A percentile compares a stretch with the other conserved stretches of the same genome.
phyloP scores from a whole-genome alignment of 2,797 vertebrate genomes.

The Bryconaethiops microstoma region DNA sequence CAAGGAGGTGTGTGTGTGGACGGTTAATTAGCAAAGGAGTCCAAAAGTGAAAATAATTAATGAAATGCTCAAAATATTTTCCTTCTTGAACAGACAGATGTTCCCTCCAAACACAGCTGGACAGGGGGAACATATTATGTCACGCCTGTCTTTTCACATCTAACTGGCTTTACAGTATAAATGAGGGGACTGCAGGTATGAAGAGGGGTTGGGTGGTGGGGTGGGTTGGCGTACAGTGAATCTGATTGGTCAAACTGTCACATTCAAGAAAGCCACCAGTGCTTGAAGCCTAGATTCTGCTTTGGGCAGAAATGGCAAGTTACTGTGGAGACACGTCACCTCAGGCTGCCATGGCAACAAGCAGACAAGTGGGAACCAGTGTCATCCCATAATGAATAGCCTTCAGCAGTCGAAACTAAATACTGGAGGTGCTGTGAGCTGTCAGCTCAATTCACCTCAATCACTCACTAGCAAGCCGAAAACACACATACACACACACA shows the following conservation, averaged over 20 bases:
- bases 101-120: background rate
- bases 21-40: background rate
- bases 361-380: background rate
- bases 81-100: background rate
- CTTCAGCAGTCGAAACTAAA: slow-evolving; percentile 6
- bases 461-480: background rate
- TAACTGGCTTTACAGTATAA: no score
- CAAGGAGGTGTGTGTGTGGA: background rate
- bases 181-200: no score
- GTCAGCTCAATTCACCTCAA: background rate
- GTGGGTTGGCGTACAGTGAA: no score
- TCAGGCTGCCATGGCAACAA: slow-evolving; percentile 38
- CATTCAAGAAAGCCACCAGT: no score
- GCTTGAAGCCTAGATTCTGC: background rate
- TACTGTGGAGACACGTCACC: slow-evolving; percentile 38
- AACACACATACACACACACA: background rate
- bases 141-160: no score
- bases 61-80: background rate
- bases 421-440: background rate
- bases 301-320: slow-evolving; percentile 15
- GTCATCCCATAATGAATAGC: background rate
- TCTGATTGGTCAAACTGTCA: no score
- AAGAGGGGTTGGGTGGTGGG: no score
- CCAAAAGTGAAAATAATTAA: background rate
- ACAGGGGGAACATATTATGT: no score